A percentile compares a stretch with the other conserved stretches of the same genome.
Conservation (phyloP, 2,888 invertebrate genomes). For the Hymenopus coronatus region DNA sequence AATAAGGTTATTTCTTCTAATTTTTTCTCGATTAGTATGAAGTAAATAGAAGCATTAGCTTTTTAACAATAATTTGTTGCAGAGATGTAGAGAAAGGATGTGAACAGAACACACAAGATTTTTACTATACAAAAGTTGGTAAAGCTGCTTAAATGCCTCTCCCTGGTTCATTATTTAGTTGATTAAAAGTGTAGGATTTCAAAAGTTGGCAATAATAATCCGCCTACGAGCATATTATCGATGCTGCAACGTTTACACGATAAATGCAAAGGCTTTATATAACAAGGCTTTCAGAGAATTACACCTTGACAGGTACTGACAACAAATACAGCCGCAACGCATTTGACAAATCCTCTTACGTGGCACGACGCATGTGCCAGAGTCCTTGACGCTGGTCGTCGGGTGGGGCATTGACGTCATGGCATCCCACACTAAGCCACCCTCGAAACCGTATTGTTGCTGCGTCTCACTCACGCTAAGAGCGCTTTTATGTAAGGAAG, state of each 20-base stretch:
- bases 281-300: not conserved
- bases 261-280: not conserved
- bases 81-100: no score
- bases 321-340: not conserved
- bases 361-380: not conserved
- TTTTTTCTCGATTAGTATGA: no score
- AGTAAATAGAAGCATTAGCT: no score
- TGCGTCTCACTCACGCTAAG: not conserved
- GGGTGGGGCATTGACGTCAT: not conserved
- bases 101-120: no score
- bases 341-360: not conserved
- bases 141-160: no score
- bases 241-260: no score
- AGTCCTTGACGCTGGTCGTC: not conserved
- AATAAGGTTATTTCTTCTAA: no score
- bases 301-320: not conserved
- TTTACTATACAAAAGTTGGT: no score
- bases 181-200: no score
- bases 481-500: not conserved
- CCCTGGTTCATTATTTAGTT: no score
- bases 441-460: not conserved
- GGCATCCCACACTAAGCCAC: not conserved
- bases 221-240: no score
- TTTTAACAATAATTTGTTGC: no score
- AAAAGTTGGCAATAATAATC: not conserved